phyloP scores from a whole-genome alignment of 2,797 vertebrate genomes.

The Mormyrus proboscirostris region DNA sequence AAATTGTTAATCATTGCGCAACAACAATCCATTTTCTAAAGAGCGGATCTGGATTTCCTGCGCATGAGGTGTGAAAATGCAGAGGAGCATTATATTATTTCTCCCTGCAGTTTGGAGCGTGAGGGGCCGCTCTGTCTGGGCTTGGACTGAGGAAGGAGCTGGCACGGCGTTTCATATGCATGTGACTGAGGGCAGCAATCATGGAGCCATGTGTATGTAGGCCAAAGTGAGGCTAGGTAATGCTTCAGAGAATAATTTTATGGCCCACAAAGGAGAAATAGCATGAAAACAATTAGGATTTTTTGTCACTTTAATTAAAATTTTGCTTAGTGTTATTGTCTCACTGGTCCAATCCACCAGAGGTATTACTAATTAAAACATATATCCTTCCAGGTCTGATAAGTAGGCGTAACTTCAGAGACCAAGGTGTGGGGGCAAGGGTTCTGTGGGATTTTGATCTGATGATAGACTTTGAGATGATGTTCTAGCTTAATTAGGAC shows the following conservation, averaged over 20 bases:
- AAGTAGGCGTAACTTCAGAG: conserved; percentile 56
- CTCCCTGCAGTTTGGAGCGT: background rate
- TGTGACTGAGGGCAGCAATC: conserved; percentile 24
- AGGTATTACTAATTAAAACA: conserved; percentile 83
- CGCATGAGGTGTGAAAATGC: background rate
- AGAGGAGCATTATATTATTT: background rate
- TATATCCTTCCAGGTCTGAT: conserved; percentile 75
- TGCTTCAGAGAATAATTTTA: conserved; percentile 57
- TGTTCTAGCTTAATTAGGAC: conserved; percentile 17
- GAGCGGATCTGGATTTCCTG: background rate
- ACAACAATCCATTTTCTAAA: background rate
- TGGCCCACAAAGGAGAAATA: conserved; percentile 62
- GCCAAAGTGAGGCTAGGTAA: conserved; percentile 36
- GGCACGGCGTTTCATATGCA: background rate
- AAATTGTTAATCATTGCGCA: background rate
- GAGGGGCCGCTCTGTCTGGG: background rate
- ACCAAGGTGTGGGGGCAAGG: conserved; percentile 39
- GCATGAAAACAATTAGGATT: conserved; percentile 80
- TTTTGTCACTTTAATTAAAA: conserved; percentile 87
- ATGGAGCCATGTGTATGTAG: conserved; percentile 40
- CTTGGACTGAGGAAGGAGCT: background rate
- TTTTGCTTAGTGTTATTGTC: conserved; percentile 79
- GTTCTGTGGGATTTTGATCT: conserved; percentile 59
- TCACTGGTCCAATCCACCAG: conserved; percentile 70
- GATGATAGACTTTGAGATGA: conserved; percentile 8